phyloP scores from a whole-genome alignment of 1,140 invertebrate genomes.

The Pseudobourletiella spinata region DNA sequence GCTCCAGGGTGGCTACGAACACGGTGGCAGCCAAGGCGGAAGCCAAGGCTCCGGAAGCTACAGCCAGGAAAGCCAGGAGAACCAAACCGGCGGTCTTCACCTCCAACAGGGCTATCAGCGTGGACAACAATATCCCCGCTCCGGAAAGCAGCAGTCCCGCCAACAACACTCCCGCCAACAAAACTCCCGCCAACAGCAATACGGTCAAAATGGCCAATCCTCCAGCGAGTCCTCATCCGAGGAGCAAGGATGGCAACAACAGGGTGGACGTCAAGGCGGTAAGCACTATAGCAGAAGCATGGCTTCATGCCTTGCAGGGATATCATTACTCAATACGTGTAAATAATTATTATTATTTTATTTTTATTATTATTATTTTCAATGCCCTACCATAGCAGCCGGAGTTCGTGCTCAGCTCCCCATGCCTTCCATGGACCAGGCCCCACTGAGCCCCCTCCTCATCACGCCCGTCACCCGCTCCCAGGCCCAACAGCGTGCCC shows the following conservation, averaged over 20 bases:
- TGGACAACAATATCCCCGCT: slow-evolving; percentile 22
- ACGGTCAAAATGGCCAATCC: background rate
- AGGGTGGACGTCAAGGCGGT: no score
- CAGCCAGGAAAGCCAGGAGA: background rate
- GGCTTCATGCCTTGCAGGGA: no score
- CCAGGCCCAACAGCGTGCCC: slow-evolving; percentile 12
- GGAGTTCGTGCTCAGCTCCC: background rate
- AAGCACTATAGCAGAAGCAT: no score
- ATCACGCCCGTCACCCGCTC: slow-evolving; percentile 22
- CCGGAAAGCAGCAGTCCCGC: background rate
- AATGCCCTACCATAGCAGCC: background rate
- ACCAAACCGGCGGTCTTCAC: slow-evolving; percentile 13
- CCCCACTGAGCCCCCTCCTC: slow-evolving; percentile 24
- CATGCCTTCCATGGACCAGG: slow-evolving; percentile 15
- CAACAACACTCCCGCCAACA: background rate
- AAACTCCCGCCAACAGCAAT: background rate
- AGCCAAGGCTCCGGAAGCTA: background rate
- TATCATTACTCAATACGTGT: no score
- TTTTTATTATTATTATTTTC: background rate
- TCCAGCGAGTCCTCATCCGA: background rate
- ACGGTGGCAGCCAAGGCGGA: background rate
- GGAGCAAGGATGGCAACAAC: no score
- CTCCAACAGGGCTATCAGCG: slow-evolving; percentile 35
- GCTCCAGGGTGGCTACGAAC: slow-evolving; percentile 12
- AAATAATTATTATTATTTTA: no score